Conservation (phyloP, 2,113 vertebrate species). For the Pseudolaguvia tuberculata region DNA sequence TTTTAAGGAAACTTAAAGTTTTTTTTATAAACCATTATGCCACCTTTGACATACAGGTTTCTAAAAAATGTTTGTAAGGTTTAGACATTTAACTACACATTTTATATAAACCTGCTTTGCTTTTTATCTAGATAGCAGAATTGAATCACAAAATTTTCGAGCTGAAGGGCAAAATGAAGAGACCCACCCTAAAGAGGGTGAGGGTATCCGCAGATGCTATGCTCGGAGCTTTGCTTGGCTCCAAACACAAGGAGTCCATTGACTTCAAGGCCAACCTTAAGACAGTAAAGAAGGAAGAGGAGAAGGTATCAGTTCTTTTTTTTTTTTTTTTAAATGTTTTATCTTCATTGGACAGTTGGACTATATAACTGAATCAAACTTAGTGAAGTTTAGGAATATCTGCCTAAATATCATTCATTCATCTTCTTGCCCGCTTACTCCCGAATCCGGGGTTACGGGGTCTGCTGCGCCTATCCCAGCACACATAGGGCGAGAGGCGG, state of each 20-base stretch:
- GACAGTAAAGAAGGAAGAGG: conserved; percentile 76
- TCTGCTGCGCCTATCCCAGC: too few species aligned
- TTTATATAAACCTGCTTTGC: background rate
- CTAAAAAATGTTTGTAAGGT: background rate
- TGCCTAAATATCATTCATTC: too few species aligned
- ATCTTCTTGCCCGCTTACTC: too few species aligned
- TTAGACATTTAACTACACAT: background rate
- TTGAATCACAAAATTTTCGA: conserved; percentile 71
- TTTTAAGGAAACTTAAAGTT: background rate
- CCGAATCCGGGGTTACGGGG: too few species aligned
- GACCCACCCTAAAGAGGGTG: conserved; percentile 70
- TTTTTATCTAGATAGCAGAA: conserved; percentile 58
- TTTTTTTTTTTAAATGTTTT: background rate
- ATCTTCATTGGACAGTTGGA: background rate
- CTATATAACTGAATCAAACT: background rate
- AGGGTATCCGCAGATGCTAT: conserved; percentile 68
- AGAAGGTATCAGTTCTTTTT: conserved; percentile 62
- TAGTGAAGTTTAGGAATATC: background rate
- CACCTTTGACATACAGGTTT: background rate
- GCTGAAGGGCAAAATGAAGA: conserved; percentile 76
- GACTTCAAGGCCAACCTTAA: conserved; percentile 74
- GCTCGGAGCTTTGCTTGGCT: conserved; percentile 62
- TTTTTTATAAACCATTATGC: background rate
- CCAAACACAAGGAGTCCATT: conserved; percentile 61
- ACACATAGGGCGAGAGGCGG: too few species aligned